These are phyloP conservation scores for Cotesia congregata DNA, from an alignment of 2,888 invertebrate genomes.

Conservation along the genomic window DNA sequence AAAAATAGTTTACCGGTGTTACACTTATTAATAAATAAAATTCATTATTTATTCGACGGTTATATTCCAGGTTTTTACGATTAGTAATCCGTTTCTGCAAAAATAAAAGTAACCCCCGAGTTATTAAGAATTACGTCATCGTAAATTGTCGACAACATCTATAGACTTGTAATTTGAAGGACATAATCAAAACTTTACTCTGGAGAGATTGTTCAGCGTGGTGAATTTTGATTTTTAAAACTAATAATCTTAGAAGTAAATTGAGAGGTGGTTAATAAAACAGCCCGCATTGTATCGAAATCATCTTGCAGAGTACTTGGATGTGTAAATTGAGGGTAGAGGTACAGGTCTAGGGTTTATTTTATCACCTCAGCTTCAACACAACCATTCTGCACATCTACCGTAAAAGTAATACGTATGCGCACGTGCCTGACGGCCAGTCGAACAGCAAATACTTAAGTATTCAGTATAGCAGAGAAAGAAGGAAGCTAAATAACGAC, in stretches of 20 bases:
- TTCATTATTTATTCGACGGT: background rate
- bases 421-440: conserved; percentile 54
- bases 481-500: conserved; percentile 26
- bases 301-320: conserved; percentile 11
- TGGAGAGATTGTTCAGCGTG: no score
- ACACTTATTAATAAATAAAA: background rate
- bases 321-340: conserved; percentile 41
- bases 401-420: conserved; percentile 45
- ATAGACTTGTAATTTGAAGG: background rate
- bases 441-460: conserved; percentile 38
- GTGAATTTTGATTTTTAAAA: background rate
- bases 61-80: background rate
- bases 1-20: background rate
- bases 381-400: conserved; percentile 40
- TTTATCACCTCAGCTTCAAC: conserved; percentile 27
- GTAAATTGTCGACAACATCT: background rate
- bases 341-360: conserved; percentile 41
- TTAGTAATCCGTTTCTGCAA: background rate
- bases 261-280: conserved; percentile 17
- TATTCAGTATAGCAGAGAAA: conserved; percentile 28
- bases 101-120: background rate
- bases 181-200: background rate
- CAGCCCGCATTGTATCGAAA: background rate
- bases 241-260: conserved; percentile 8
- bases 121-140: background rate